Evolutionary conservation across 2,888 invertebrate species (phyloP).

Genomic region (Agrochola circellaris): DNA sequence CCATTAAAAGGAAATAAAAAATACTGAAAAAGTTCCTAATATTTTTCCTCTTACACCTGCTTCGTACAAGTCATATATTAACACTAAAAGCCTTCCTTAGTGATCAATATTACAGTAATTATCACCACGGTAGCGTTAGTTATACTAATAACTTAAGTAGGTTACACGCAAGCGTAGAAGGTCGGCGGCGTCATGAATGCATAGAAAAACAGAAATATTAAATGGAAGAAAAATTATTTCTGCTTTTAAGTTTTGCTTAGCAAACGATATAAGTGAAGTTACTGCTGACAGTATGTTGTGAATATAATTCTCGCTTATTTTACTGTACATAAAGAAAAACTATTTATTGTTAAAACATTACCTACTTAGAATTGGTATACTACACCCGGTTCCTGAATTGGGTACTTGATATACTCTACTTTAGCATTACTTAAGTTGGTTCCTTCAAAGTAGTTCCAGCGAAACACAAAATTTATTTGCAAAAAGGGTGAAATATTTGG

Average conservation of each 20-base stretch:
- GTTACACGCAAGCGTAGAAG: constrained; percentile 54
- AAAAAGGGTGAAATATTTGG: no score
- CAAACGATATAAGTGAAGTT: constrained; percentile 1
- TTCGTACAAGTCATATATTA: constrained; percentile 28
- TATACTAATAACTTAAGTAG: constrained; percentile 50
- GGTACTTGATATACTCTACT: not conserved
- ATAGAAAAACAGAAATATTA: constrained; percentile 30
- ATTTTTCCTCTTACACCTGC: not conserved
- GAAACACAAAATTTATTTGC: not conserved
- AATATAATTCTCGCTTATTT: constrained; percentile 1
- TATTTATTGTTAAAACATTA: not conserved
- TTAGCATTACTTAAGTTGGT: no score
- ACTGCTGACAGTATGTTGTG: constrained; percentile 20
- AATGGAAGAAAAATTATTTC: constrained; percentile 25
- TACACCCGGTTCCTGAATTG: not conserved
- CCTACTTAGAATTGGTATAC: not conserved
- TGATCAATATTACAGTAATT: constrained; percentile 60
- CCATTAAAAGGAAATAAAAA: no score
- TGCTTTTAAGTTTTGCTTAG: constrained; percentile 24
- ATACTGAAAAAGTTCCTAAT: no score
- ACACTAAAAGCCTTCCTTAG: constrained; percentile 26
- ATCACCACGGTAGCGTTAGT: constrained; percentile 46
- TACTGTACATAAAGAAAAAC: not conserved
- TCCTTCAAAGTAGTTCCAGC: not conserved
- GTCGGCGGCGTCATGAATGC: constrained; percentile 30